Base-by-base conservation (phyloP, 2,113 vertebrate genomes). In the Oryzias curvinotus region DNA sequence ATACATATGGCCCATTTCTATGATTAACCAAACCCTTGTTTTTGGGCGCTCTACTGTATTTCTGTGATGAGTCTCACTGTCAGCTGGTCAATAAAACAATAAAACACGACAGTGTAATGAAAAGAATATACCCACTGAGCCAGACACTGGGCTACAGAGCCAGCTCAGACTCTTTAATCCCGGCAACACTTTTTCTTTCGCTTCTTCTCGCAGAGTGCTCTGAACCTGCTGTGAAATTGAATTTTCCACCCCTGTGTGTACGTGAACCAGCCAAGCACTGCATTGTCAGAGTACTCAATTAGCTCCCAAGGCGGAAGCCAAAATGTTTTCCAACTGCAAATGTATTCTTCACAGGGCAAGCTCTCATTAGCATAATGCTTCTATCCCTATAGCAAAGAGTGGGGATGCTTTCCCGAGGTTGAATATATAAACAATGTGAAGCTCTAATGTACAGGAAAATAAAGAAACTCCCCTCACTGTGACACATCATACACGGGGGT, bases 281-380 rank as follows among this genome's bases (percentile, higher is more conserved):
- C 85, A 80, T 86, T 88, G 87, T 89, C 82, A 87, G 75, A 87
- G 81, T 71, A 86, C 77, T 89, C 87, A 90, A 88, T 88, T 90
- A 87, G 83, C 77, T 88, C 85, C 85, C 84, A 89, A 89, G 82
- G 82, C 85, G 19, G 81, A 86, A 85, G 83, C 85, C 84, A 88
- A 89, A 86, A 88, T 87, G 83, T 89, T 89, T 88, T 86, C 71
- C 82, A 81, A 84, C 85, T 84, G 82, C 72, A 85, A 87, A 86
- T 88, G 77, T 86, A 86, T 90, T 90, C 80, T 78, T 87, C 82
- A 83, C 77, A 82, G 78, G 77, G 65, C 80, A 83, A 78, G 62
- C 66, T 52, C 69, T 81, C 78, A 83, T 88, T 89, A 82, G 83
- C 83, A 90, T 87, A 88, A 85, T 69, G 77, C 79, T 75, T 77